phyloP scores from a whole-genome alignment of 2,113 vertebrate genomes.

The Psittacus erithacus region DNA sequence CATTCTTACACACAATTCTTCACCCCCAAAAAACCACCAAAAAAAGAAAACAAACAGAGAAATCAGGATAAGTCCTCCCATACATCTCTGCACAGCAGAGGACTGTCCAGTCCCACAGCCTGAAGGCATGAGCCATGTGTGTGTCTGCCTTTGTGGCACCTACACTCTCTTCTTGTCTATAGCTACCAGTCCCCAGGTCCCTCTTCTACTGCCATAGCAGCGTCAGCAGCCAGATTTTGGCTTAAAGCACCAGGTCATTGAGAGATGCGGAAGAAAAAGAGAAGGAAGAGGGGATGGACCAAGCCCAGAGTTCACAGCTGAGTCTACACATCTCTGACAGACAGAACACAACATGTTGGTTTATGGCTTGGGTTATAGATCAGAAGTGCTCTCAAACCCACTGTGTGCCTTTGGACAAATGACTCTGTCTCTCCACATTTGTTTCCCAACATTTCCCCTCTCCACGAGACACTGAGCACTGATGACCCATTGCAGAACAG shows the following conservation, averaged over 20 bases:
- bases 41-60: background rate
- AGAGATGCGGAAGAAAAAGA: background rate
- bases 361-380: background rate
- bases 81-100: background rate
- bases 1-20: background rate
- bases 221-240: background rate
- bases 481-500: background rate
- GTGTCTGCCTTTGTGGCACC: fast-evolving
- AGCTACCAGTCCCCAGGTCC: background rate
- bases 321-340: background rate
- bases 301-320: background rate
- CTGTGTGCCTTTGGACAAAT: background rate
- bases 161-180: fast-evolving
- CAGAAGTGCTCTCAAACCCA: background rate
- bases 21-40: fast-evolving
- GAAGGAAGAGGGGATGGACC: background rate
- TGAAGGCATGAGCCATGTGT: background rate
- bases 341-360: fast-evolving
- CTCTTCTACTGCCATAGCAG: background rate
- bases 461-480: background rate
- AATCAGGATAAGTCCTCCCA: background rate
- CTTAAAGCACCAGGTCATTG: background rate
- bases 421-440: background rate
- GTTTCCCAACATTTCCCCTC: background rate
- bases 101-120: background rate